Conservation (phyloP, 2,888 invertebrate genomes). For the Tiliacea aurago region DNA sequence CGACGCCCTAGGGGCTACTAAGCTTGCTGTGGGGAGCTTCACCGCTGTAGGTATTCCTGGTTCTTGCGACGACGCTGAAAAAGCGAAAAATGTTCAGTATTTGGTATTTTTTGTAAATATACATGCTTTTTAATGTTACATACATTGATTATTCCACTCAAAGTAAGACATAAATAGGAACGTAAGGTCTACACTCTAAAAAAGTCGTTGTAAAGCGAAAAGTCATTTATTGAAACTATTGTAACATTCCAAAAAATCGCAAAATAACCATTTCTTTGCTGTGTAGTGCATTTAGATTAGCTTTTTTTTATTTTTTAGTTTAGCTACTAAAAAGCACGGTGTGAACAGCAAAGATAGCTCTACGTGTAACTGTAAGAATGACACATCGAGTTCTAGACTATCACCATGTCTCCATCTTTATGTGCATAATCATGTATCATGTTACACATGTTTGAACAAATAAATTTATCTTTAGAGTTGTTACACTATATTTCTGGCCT, state of each 20-base stretch:
- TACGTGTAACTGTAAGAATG: conserved; percentile 19
- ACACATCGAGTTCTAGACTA: not conserved
- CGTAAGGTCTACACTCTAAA: conserved; percentile 36
- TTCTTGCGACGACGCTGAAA: conserved; percentile 40
- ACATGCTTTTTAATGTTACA: conserved; percentile 41
- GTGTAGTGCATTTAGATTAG: conserved; percentile 17
- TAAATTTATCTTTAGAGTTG: too few species aligned
- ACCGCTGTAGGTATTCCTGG: conserved; percentile 45
- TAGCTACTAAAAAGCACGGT: conserved; percentile 34
- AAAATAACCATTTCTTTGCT: conserved; percentile 15
- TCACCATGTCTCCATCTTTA: too few species aligned
- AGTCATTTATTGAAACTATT: conserved; percentile 28
- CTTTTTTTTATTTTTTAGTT: conserved; percentile 13
- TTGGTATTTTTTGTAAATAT: not conserved
- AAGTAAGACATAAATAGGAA: conserved; percentile 34
- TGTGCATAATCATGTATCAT: too few species aligned
- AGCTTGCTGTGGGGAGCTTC: conserved; percentile 28
- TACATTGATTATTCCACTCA: conserved; percentile 43
- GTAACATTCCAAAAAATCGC: conserved; percentile 2
- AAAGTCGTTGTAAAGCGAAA: conserved; percentile 53
- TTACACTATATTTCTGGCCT: not conserved
- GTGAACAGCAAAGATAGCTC: conserved; percentile 33
- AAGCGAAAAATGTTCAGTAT: not conserved
- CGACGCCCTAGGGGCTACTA: conserved; percentile 26
- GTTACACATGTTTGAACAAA: too few species aligned